These are phyloP conservation scores for Eleutherodactylus coqui DNA, from an alignment of 2,797 vertebrate genomes.

Conservation along the genomic window DNA sequence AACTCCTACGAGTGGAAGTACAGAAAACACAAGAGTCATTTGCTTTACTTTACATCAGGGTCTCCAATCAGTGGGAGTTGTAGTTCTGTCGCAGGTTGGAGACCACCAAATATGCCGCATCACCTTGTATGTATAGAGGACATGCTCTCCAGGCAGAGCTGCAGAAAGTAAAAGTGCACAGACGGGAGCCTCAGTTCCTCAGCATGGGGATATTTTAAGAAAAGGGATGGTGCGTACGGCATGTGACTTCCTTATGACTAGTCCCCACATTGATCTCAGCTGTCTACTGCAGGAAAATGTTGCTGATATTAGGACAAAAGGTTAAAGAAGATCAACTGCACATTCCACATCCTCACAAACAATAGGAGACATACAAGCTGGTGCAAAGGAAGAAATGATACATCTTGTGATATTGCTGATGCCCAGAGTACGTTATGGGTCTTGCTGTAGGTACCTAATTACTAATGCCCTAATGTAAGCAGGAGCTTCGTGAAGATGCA, in stretches of 20 bases:
- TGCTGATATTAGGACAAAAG: neutral
- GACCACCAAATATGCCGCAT: too few species aligned
- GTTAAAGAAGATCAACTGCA: neutral
- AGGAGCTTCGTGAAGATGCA: too few species aligned
- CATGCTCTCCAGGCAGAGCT: neutral
- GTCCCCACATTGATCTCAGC: too few species aligned
- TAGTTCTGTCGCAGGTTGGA: neutral
- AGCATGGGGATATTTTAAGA: neutral
- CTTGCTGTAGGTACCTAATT: too few species aligned
- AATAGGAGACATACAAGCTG: neutral
- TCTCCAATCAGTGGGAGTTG: neutral
- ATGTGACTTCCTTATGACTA: slow-evolving; percentile 16
- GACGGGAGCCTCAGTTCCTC: neutral
- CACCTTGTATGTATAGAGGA: too few species aligned
- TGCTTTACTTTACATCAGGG: neutral
- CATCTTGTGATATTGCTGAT: too few species aligned
- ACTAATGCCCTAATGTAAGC: too few species aligned
- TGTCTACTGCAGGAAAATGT: neutral
- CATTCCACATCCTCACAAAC: neutral
- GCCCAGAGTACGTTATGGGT: too few species aligned
- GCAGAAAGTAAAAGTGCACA: neutral
- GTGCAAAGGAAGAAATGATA: too few species aligned
- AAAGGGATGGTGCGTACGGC: neutral
- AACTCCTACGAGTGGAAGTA: neutral
- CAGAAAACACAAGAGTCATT: neutral